These are phyloP conservation scores for Halictus ligatus DNA, from an alignment of 2,888 invertebrate species.

Conservation along the genomic window DNA sequence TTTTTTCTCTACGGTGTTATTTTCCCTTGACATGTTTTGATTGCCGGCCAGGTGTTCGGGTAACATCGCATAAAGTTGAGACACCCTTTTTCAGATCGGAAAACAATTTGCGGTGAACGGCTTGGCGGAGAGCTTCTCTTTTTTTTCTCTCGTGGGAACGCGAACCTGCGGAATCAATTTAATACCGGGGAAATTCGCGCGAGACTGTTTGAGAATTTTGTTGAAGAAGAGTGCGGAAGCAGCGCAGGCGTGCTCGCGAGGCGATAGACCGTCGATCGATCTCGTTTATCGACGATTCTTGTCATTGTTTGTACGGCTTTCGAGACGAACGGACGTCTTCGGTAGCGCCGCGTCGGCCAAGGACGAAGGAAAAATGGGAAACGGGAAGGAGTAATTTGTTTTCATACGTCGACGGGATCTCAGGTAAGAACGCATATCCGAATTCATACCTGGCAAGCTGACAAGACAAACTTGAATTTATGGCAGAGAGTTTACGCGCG, in stretches of 20 bases:
- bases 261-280: not conserved
- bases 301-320: not conserved
- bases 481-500: too few relatives aligned
- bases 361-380: not conserved
- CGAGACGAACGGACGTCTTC: not conserved
- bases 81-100: not conserved
- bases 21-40: not conserved
- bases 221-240: not conserved
- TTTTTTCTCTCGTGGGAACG: not conserved
- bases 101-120: not conserved
- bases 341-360: not conserved
- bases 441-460: not conserved
- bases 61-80: too few relatives aligned
- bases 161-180: not conserved
- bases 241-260: not conserved
- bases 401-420: not conserved
- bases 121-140: not conserved
- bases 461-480: not conserved
- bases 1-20: not conserved
- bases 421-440: not conserved
- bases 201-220: not conserved
- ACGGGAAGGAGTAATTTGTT: not conserved
- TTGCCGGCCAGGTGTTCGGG: not conserved
- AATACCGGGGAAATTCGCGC: not conserved
- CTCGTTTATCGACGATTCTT: constrained; percentile 5